These are phyloP conservation scores for Scytalopus superciliaris DNA, from an alignment of 2,113 vertebrate genomes.

Conservation along the genomic window DNA sequence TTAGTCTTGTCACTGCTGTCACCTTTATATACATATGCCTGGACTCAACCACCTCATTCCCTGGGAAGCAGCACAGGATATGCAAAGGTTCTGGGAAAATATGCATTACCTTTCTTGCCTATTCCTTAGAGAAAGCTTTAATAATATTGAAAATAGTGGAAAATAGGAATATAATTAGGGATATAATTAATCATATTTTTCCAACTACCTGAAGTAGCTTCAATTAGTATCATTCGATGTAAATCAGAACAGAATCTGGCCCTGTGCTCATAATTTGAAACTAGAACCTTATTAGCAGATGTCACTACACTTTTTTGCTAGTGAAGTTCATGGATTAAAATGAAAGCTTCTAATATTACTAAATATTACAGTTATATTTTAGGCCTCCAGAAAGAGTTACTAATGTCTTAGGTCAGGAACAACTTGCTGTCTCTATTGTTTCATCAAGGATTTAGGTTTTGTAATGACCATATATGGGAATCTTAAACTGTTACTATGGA, in stretches of 20 bases:
- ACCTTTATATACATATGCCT: neutral
- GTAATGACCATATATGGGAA: constrained; percentile 65
- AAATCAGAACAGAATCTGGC: constrained; percentile 5
- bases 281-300: constrained; percentile 12
- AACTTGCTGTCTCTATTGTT: constrained; percentile 60
- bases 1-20: neutral
- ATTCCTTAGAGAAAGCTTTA: constrained; percentile 8
- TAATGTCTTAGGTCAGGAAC: constrained; percentile 27
- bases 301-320: neutral
- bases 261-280: constrained; percentile 3
- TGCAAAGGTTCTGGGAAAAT: neutral
- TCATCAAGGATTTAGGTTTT: constrained; percentile 64
- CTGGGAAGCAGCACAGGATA: neutral
- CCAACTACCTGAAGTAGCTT: neutral
- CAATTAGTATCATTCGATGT: neutral
- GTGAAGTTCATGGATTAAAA: constrained; percentile 19
- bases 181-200: neutral
- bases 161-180: neutral
- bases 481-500: constrained; percentile 64
- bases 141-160: neutral
- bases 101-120: neutral
- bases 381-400: constrained; percentile 44
- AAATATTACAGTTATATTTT: constrained; percentile 41
- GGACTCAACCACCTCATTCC: neutral
- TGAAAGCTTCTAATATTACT: neutral